These are phyloP conservation scores for Labrus mixtus DNA, from an alignment of 2,113 vertebrate species.

Conservation along the genomic window DNA sequence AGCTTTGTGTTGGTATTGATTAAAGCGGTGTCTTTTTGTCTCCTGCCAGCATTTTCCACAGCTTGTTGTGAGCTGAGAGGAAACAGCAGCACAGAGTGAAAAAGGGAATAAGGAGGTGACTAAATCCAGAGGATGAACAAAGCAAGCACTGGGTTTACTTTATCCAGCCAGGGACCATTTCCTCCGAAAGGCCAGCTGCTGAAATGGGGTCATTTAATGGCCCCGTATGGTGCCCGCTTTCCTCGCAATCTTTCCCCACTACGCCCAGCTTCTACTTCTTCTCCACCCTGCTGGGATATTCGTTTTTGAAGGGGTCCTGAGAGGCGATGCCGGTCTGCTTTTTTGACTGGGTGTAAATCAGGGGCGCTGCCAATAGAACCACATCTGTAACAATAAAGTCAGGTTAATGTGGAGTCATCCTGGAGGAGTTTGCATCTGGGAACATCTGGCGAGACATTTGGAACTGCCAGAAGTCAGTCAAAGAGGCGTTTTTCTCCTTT, in stretches of 20 bases:
- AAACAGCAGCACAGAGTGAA: constrained; percentile 48
- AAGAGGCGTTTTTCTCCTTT: constrained; percentile 50
- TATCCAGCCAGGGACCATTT: constrained; percentile 46
- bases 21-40: constrained; percentile 73
- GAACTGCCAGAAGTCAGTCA: constrained; percentile 53
- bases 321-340: constrained; percentile 48
- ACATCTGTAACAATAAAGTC: constrained; percentile 81
- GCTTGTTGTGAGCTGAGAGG: constrained; percentile 62
- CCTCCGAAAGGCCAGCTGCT: constrained; percentile 56
- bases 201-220: constrained; percentile 59
- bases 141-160: constrained; percentile 33
- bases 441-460: constrained; percentile 83
- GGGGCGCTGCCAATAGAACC: constrained; percentile 61
- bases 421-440: constrained; percentile 61
- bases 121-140: constrained; percentile 43
- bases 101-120: constrained; percentile 42
- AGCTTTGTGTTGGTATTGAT: constrained; percentile 78
- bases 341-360: constrained; percentile 71
- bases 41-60: constrained; percentile 72
- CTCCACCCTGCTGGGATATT: constrained; percentile 46
- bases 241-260: constrained; percentile 53
- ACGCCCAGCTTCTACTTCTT: constrained; percentile 37
- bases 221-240: constrained; percentile 52
- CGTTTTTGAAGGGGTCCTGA: constrained; percentile 57
- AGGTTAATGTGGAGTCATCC: constrained; percentile 71